A percentile compares a stretch with the other conserved stretches of the same genome.
Conservation (phyloP, 2,797 vertebrate species). For the Schizopygopsis malacanthus region DNA sequence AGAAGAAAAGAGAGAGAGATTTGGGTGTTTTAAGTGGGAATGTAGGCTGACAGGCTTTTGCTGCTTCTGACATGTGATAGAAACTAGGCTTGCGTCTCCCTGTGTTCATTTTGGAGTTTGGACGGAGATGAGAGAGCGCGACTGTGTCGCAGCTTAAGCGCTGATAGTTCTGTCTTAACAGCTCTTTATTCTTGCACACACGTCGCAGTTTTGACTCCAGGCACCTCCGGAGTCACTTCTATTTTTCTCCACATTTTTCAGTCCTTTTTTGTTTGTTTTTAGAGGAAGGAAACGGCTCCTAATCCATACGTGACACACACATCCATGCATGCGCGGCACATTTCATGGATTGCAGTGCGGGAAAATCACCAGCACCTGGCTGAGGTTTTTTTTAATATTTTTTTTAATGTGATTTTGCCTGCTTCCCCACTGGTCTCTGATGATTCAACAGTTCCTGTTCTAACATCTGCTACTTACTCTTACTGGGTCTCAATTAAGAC, state of each 20-base stretch:
- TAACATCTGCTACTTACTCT: constrained; percentile 84
- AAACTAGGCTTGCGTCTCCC: constrained; percentile 51
- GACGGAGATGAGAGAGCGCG: constrained; percentile 53
- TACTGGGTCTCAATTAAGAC: constrained; percentile 84
- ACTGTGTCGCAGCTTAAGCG: constrained; percentile 46
- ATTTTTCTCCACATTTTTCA: constrained; percentile 31
- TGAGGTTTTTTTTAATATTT: constrained; percentile 47
- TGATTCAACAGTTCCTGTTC: constrained; percentile 83
- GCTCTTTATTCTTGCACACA: constrained; percentile 41
- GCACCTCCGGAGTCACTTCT: constrained; percentile 44
- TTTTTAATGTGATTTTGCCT: constrained; percentile 71
- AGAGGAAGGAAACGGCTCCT: constrained; percentile 37
- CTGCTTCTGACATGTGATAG: constrained; percentile 54
- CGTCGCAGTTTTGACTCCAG: constrained; percentile 50
- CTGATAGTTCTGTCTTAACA: constrained; percentile 48
- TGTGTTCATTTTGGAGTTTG: constrained; percentile 54
- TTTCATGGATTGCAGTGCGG: constrained; percentile 44
- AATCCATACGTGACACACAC: constrained; percentile 39
- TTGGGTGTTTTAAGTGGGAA: constrained; percentile 56
- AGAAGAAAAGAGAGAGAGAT: constrained; percentile 50
- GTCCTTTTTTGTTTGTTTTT: constrained; percentile 37
- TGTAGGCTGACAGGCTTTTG: constrained; percentile 54
- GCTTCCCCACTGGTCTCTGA: constrained; percentile 75
- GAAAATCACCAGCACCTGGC: constrained; percentile 77
- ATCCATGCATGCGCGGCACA: constrained; percentile 20